Percentiles rank a stretch among this genome's conserved stretches.
Conservation (phyloP, 1,140 invertebrate genomes). For the Adelges cooleyi region DNA sequence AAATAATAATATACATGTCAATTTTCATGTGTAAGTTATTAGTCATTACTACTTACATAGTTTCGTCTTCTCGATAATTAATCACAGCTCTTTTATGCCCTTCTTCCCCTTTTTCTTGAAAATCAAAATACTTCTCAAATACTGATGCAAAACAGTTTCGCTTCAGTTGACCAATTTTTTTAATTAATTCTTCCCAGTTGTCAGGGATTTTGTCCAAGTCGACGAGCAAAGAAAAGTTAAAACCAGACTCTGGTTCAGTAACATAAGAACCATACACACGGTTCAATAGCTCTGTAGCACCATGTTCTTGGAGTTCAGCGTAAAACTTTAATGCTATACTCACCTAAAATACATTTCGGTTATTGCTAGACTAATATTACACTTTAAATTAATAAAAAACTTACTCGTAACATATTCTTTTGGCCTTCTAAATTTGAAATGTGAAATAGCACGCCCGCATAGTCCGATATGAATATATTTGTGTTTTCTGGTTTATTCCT, state of each 20-base stretch:
- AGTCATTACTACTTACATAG: conserved; percentile 63
- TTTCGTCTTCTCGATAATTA: conserved; percentile 97
- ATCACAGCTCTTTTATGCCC: conserved; percentile 91
- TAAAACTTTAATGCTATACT: conserved; percentile 99
- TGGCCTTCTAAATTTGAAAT: conserved; percentile 93
- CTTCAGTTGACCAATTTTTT: conserved; percentile 89
- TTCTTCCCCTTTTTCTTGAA: conserved; percentile 84
- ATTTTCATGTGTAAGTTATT: too few species aligned
- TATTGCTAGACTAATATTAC: not conserved
- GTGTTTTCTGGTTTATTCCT: conserved; percentile 91
- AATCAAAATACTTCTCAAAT: conserved; percentile 99
- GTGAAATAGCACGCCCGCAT: conserved; percentile 97
- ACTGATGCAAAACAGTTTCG: conserved; percentile 99
- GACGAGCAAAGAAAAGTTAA: conserved; percentile 87
- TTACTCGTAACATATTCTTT: conserved; percentile 92
- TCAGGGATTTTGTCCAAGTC: conserved; percentile 86
- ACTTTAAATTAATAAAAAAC: conserved; percentile 36
- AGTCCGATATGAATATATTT: conserved; percentile 89
- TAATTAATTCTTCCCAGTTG: conserved; percentile 77
- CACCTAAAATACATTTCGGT: conserved; percentile 52
- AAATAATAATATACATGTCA: not conserved
- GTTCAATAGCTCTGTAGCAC: conserved; percentile 90
- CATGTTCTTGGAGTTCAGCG: conserved; percentile 94
- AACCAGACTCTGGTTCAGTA: conserved; percentile 71
- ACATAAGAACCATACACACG: conserved; percentile 78